Percentiles rank a stretch among this genome's conserved stretches.
Conservation (phyloP, 2,888 invertebrate species). For the Melinaea menophilus region DNA sequence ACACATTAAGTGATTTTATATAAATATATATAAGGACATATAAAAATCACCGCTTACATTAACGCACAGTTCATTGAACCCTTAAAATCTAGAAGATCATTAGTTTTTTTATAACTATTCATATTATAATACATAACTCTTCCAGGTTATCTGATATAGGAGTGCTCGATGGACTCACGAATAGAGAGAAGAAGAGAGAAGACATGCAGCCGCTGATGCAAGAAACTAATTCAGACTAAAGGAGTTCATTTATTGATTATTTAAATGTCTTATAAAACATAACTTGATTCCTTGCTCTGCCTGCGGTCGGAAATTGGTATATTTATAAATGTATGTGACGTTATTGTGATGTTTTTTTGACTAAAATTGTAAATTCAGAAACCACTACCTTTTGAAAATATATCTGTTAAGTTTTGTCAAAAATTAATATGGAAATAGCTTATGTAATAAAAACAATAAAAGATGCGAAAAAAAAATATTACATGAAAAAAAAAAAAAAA, state of each 20-base stretch:
- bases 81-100: neutral
- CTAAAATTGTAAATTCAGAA: too few relatives aligned
- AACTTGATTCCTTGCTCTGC: too few relatives aligned
- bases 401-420: too few relatives aligned
- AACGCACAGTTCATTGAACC: neutral
- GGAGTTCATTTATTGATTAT: neutral
- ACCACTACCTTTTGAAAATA: too few relatives aligned
- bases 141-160: slow-evolving; percentile 69
- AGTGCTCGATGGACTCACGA: slow-evolving; percentile 61
- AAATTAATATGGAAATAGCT: too few relatives aligned
- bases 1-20: neutral
- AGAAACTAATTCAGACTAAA: slow-evolving; percentile 45
- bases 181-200: slow-evolving; percentile 61
- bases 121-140: slow-evolving; percentile 2
- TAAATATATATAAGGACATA: neutral
- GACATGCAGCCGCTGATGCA: slow-evolving; percentile 70
- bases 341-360: too few relatives aligned
- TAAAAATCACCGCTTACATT: neutral
- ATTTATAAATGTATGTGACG: too few relatives aligned
- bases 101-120: too few relatives aligned
- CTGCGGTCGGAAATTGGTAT: too few relatives aligned
- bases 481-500: too few relatives aligned
- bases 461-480: too few relatives aligned
- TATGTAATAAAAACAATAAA: too few relatives aligned
- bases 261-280: neutral